Conservation (phyloP, 2,888 invertebrate genomes). For the Acanthoscelides obtectus region DNA sequence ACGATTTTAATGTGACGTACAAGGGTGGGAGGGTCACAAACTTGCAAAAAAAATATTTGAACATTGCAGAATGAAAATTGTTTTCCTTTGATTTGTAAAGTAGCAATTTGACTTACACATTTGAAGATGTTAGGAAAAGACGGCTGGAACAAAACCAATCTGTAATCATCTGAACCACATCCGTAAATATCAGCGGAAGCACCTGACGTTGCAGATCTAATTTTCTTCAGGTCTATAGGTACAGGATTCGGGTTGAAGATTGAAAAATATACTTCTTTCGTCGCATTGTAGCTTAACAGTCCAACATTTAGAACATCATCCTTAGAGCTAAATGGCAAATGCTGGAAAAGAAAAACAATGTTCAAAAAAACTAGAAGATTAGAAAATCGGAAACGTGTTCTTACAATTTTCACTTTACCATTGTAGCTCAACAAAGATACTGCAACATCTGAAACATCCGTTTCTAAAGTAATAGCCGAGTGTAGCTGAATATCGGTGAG, state of each 20-base stretch:
- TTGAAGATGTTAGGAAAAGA: conserved; percentile 42
- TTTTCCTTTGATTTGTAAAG: too few species aligned
- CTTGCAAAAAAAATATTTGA: too few species aligned
- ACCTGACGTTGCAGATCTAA: conserved; percentile 58
- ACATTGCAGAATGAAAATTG: too few species aligned
- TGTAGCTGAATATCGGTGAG: conserved; percentile 55
- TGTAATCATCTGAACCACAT: conserved; percentile 52
- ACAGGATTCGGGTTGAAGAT: conserved; percentile 74
- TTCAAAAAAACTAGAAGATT: background rate
- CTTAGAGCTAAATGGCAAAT: conserved; percentile 42
- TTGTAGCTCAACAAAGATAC: conserved; percentile 70
- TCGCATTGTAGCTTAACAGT: conserved; percentile 58
- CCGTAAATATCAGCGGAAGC: conserved; percentile 58
- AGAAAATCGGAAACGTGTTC: conserved; percentile 17
- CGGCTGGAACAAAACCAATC: conserved; percentile 40
- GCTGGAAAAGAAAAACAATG: conserved; percentile 24
- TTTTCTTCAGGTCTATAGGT: conserved; percentile 57
- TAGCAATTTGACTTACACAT: conserved; percentile 40
- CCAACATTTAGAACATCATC: conserved; percentile 58
- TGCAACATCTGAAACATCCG: conserved; percentile 68
- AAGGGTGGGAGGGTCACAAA: too few species aligned
- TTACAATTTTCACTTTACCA: conserved; percentile 61
- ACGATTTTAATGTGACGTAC: too few species aligned
- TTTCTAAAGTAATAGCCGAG: conserved; percentile 61
- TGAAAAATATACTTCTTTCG: conserved; percentile 67